These are phyloP conservation scores for Orthosia cruda DNA, from an alignment of 2,888 invertebrate genomes.

Conservation along the genomic window DNA sequence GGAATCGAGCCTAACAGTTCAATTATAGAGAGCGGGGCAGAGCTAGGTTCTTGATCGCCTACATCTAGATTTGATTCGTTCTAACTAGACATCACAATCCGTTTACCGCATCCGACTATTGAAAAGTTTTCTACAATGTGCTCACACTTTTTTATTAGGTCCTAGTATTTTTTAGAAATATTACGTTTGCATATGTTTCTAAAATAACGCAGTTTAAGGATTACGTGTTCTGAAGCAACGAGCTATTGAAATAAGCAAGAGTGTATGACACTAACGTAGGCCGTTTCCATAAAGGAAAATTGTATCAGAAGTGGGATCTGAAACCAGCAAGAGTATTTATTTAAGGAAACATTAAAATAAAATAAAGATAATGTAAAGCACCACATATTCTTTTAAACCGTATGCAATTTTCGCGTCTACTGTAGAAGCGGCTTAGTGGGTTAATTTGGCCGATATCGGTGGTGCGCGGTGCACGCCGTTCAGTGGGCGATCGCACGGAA, in stretches of 20 bases:
- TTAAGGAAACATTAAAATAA: background rate
- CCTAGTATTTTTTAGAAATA: background rate
- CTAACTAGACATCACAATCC: conserved; percentile 88
- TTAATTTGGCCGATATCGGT: conserved; percentile 88
- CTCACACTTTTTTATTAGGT: conserved; percentile 53
- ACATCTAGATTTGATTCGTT: conserved; percentile 89
- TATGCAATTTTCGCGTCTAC: conserved; percentile 68
- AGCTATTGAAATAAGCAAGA: background rate
- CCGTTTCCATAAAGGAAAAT: background rate
- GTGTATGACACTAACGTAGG: accelerated
- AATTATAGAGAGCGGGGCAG: conserved; percentile 79
- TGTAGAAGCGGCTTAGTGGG: conserved; percentile 78
- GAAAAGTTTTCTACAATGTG: conserved; percentile 83
- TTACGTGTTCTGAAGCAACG: background rate
- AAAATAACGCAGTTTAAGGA: background rate
- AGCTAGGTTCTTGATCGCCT: conserved; percentile 77
- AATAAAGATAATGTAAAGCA: background rate
- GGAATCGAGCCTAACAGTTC: conserved; percentile 79
- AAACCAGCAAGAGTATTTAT: background rate
- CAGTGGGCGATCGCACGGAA: conserved; percentile 87
- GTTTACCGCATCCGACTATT: conserved; percentile 87
- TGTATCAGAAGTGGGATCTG: background rate
- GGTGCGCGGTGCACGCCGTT: conserved; percentile 76
- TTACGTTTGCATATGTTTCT: background rate
- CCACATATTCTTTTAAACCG: conserved; percentile 2